These are phyloP conservation scores for Archips crataeganus DNA, from an alignment of 2,888 invertebrate genomes.

Conservation along the genomic window DNA sequence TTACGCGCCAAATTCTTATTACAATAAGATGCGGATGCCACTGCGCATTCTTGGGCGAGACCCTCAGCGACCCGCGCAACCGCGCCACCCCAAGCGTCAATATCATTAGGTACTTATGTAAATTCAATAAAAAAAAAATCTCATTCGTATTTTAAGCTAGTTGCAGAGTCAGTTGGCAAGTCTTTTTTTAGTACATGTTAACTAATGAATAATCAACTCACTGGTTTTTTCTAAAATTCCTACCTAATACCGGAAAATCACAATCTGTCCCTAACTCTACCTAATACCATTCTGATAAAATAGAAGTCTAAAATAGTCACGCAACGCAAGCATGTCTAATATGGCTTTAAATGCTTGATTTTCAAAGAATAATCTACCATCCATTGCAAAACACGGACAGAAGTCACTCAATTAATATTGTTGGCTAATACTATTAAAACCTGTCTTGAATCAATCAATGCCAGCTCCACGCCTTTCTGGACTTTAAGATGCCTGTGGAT, in stretches of 20 bases:
- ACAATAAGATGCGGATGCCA: slow-evolving; percentile 52
- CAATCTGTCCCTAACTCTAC: no score
- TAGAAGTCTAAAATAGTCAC: no score
- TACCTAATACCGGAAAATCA: no score
- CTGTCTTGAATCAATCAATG: not conserved
- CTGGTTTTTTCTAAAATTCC: no score
- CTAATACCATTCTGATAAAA: no score
- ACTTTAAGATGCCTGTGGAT: not conserved
- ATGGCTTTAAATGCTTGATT: not conserved
- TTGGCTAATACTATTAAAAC: not conserved
- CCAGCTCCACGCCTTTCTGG: not conserved
- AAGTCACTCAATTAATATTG: not conserved
- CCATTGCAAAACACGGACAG: not conserved
- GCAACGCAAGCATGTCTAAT: not conserved
- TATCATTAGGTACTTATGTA: not conserved
- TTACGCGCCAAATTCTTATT: slow-evolving; percentile 68
- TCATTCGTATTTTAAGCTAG: not conserved
- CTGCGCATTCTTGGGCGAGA: slow-evolving; percentile 26
- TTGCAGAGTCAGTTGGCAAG: not conserved
- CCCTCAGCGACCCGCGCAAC: not conserved
- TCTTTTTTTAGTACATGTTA: no score
- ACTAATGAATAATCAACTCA: no score
- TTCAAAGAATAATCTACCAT: not conserved
- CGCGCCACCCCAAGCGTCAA: slow-evolving; percentile 4
- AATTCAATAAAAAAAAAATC: not conserved